phyloP scores from a whole-genome alignment of 2,888 invertebrate genomes.

The Protophormia terraenovae region DNA sequence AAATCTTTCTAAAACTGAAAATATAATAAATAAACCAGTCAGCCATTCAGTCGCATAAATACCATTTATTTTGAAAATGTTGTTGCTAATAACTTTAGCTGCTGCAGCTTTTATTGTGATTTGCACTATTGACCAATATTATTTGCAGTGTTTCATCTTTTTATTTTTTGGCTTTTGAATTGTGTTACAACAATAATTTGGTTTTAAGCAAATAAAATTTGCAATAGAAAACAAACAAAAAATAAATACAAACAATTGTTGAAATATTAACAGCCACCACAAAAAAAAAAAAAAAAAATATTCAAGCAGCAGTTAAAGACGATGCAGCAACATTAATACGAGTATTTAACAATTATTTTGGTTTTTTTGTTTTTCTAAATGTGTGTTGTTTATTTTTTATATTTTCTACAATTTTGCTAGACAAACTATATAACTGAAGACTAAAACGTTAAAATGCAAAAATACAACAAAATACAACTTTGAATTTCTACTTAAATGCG shows the following conservation, averaged over 20 bases:
- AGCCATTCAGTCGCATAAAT: conserved; percentile 38
- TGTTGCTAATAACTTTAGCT: neutral
- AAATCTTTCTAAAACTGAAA: conserved; percentile 40
- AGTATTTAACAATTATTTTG: conserved; percentile 45
- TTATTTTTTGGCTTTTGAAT: conserved; percentile 7
- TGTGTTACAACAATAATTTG: conserved; percentile 26
- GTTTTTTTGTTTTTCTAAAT: neutral
- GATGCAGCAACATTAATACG: conserved; percentile 39
- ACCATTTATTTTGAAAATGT: conserved; percentile 2
- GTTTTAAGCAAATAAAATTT: conserved; percentile 14
- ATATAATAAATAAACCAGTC: no score
- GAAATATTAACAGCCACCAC: conserved; percentile 27
- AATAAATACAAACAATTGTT: conserved; percentile 7
- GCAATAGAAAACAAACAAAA: conserved; percentile 20
- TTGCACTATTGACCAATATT: conserved; percentile 67
- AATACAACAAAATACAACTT: neutral
- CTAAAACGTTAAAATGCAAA: conserved; percentile 26
- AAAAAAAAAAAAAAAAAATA: neutral
- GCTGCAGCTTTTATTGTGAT: conserved; percentile 7
- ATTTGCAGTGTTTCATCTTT: conserved; percentile 42
- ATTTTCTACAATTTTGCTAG: conserved; percentile 32
- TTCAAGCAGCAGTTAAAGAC: neutral
- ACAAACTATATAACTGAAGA: conserved; percentile 25
- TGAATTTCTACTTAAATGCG: conserved; percentile 31
- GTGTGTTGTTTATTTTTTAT: neutral